phyloP scores from a whole-genome alignment of 2,888 invertebrate species.

The Autographa gamma region DNA sequence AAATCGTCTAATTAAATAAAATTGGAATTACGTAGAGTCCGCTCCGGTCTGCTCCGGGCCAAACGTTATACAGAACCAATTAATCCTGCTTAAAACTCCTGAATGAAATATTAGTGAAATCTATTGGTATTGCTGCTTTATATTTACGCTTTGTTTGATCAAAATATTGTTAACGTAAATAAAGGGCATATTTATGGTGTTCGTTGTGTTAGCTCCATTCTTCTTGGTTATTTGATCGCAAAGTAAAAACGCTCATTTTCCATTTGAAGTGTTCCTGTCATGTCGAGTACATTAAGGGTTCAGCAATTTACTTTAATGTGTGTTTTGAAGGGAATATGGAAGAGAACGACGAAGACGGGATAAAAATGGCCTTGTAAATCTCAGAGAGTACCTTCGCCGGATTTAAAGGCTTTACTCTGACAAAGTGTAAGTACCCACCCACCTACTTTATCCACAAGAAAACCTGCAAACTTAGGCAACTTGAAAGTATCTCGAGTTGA shows the following conservation, averaged over 20 bases:
- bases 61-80: constrained; percentile 3
- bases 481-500: no score
- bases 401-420: not conserved
- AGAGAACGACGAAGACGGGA: not conserved
- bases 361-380: constrained; percentile 1
- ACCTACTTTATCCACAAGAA: not conserved
- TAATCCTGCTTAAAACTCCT: not conserved
- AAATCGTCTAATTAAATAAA: constrained; percentile 13
- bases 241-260: constrained; percentile 7
- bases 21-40: not conserved
- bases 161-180: not conserved
- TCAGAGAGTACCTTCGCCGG: not conserved
- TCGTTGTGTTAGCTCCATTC: not conserved
- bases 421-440: not conserved
- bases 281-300: not conserved
- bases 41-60: not conserved
- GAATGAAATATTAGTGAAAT: constrained; percentile 6
- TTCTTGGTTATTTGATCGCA: not conserved
- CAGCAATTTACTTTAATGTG: constrained; percentile 1
- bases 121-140: not conserved
- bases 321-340: constrained; percentile 1
- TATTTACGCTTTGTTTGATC: constrained; percentile 1
- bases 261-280: not conserved
- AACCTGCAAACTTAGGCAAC: not conserved
- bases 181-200: not conserved